Base-by-base conservation (phyloP, 2,888 invertebrate genomes). In the Tethea ocularis region DNA sequence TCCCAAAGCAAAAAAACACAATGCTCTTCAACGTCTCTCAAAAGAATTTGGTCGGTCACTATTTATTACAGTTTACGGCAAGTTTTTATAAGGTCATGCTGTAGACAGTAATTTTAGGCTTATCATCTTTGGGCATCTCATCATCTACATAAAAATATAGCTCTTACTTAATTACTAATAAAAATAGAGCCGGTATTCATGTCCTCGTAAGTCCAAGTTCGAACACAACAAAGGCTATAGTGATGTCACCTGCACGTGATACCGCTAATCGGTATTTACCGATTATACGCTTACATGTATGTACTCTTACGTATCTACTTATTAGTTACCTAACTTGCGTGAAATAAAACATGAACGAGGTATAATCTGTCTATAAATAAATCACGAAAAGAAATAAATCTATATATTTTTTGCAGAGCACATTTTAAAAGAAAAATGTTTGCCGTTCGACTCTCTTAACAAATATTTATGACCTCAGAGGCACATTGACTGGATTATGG, bases 181-280 rank as follows among this genome's bases (percentile, higher is more conserved):
- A 41, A n/a, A 41, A 17, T n/a, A n/a, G 7, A 7, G 17, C 36
- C 15, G 36, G 5, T 41, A 41, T 41, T 41, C 17, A 2, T n/a
- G 20, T 20, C 8, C 20, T n/a, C 4, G 7, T n/a, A n/a, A n/a
- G 5, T 38, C n/a, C 46, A 46, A 20, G 46, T 46, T 20, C 8
- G 2, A 20, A n/a, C 20, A 8, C 20, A 46, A 46, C 41, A 46
- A 46, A 46, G 46, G 10, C 20, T 46, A n/a, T n/a, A 46, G 46
- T 46, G 46, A 46, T 46, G 46, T 53, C 24, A 26, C 29, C n/a
- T n/a, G 29, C 26, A 17, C 29, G 52, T 26, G 26, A 29, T 29
- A 29, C 11, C 52, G 52, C 52, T 53, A 53, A 53, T 53, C 52
- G 26, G 29, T 53, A 29, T 26, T 17, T 53, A 53, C 52, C 52